A percentile compares a stretch with the other conserved stretches of the same genome.
Conservation (phyloP, 2,888 invertebrate genomes). For the Troilus luridus region DNA sequence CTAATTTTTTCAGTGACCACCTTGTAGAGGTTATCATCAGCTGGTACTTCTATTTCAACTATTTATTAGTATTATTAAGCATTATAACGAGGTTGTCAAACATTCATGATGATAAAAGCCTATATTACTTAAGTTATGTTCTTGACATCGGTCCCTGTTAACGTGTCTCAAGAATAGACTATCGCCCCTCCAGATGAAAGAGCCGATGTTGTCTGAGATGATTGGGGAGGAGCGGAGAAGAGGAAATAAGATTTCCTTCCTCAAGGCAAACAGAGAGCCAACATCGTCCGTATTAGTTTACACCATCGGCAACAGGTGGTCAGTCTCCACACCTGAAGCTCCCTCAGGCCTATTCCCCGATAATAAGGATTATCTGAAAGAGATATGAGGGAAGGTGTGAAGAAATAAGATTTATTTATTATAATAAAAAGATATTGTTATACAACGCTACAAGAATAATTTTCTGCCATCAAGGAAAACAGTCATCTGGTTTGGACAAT, state of each 20-base stretch:
- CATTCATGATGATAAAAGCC: background rate
- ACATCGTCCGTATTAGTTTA: conserved; percentile 29
- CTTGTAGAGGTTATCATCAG: no score
- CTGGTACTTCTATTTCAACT: no score
- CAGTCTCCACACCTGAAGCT: background rate
- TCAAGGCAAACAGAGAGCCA: background rate
- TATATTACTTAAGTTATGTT: background rate
- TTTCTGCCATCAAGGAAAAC: no score
- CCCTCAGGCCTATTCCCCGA: background rate
- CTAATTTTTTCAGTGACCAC: no score
- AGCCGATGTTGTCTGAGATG: background rate
- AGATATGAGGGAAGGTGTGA: background rate
- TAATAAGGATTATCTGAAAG: background rate
- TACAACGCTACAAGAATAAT: no score
- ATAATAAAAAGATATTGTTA: no score
- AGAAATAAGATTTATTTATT: no score
- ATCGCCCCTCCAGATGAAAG: conserved; percentile 8
- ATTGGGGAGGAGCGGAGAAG: background rate
- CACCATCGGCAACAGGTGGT: conserved; percentile 31
- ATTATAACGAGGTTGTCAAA: no score
- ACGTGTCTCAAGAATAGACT: background rate
- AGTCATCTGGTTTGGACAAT: no score
- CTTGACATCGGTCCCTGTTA: background rate
- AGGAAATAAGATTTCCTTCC: conserved; percentile 36
- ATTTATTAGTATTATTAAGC: no score